Evolutionary conservation across 2,888 invertebrate genomes (phyloP).

Genomic region (Embidobia sp.): DNA sequence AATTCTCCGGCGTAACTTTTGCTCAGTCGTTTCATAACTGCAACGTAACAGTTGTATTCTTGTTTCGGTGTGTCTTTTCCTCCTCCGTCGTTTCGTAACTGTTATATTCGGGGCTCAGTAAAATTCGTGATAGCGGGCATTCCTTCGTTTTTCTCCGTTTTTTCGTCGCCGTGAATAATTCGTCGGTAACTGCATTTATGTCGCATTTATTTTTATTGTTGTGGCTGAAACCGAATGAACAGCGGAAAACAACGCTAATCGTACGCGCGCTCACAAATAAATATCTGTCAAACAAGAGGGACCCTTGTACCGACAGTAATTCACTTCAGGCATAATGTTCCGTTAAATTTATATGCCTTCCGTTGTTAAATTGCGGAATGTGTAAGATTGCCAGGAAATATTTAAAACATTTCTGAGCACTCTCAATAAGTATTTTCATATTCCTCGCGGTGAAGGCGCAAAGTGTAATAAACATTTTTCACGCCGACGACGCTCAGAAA

Average conservation of each 20-base stretch:
- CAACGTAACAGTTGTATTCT: conserved; percentile 43
- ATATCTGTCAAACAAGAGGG: conserved; percentile 45
- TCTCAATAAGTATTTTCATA: conserved; percentile 56
- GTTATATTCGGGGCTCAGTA: background rate
- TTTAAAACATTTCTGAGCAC: conserved; percentile 56
- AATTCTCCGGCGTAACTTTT: conserved; percentile 37
- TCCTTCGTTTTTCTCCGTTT: conserved; percentile 19
- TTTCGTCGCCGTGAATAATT: conserved; percentile 41
- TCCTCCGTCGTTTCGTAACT: conserved; percentile 13
- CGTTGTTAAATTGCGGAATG: conserved; percentile 59
- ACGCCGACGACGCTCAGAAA: conserved; percentile 13
- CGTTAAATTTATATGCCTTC: conserved; percentile 55
- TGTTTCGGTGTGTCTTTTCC: conserved; percentile 35
- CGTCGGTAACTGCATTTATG: conserved; percentile 43
- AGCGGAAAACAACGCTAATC: conserved; percentile 50
- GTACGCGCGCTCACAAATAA: conserved; percentile 40
- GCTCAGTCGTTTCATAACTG: conserved; percentile 34
- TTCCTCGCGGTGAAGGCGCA: conserved; percentile 28
- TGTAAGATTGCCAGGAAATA: conserved; percentile 59
- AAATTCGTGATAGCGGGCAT: conserved; percentile 3
- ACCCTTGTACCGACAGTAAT: conserved; percentile 31
- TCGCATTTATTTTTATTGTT: conserved; percentile 46
- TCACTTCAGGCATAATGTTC: conserved; percentile 58
- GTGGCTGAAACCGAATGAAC: conserved; percentile 25
- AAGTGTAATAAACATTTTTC: conserved; percentile 51